Conservation (phyloP, 2,797 vertebrate species). For the Poliocrania exsul region DNA sequence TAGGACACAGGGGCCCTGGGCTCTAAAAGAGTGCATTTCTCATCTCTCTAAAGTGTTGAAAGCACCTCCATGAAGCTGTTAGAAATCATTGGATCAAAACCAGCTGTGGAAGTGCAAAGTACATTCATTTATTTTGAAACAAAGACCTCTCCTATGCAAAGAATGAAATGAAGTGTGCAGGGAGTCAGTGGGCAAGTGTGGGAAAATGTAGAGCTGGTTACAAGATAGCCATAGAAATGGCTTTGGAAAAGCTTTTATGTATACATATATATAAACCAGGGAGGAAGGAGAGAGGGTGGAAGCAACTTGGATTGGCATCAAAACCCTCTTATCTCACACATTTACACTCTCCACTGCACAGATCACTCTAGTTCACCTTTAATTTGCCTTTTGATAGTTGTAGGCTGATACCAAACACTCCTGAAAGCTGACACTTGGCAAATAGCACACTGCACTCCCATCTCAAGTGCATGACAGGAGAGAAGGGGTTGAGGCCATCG, state of each 20-base stretch:
- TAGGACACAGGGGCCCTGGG: not conserved
- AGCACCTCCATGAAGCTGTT: not conserved
- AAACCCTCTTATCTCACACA: constrained; percentile 28
- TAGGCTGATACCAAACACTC: constrained; percentile 67
- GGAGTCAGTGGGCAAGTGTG: not conserved
- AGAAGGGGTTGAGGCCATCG: constrained; percentile 35
- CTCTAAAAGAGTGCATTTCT: not conserved
- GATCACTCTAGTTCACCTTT: constrained; percentile 54
- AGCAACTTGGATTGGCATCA: not conserved
- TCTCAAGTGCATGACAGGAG: constrained; percentile 38
- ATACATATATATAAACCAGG: not conserved
- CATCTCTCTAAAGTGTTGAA: not conserved
- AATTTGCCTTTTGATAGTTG: constrained; percentile 69
- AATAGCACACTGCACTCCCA: not conserved
- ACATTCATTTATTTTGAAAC: not conserved
- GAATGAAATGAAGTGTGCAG: not conserved
- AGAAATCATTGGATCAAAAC: not conserved
- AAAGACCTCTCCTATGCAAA: not conserved
- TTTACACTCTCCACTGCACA: constrained; percentile 40
- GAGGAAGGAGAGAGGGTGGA: not conserved
- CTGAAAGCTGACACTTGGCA: constrained; percentile 73
- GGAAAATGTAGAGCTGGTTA: not conserved
- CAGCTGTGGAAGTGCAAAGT: not conserved
- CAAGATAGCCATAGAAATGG: not conserved
- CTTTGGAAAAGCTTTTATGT: constrained; percentile 4